phyloP scores from a whole-genome alignment of 2,888 invertebrate genomes.

The Aplocera efformata region DNA sequence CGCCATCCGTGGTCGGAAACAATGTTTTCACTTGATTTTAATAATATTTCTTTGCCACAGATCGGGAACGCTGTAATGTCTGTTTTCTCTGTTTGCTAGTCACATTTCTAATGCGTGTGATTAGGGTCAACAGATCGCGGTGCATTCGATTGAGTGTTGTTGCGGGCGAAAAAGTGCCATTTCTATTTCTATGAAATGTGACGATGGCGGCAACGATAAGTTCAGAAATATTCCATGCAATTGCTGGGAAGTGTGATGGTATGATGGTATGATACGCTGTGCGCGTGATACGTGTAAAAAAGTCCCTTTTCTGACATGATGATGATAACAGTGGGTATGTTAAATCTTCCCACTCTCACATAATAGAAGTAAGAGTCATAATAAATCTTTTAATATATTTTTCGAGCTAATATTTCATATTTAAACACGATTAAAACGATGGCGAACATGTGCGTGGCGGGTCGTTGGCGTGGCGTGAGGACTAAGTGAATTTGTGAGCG shows the following conservation, averaged over 20 bases:
- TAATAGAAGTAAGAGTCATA: no score
- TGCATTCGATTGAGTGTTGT: conserved; percentile 24
- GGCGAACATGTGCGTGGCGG: no score
- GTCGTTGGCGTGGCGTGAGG: no score
- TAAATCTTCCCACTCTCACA: no score
- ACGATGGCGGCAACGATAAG: neutral
- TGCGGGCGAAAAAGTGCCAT: conserved; percentile 17
- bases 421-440: no score
- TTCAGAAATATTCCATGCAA: conserved; percentile 14
- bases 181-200: conserved; percentile 18
- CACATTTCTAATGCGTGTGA: conserved; percentile 55
- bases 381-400: no score
- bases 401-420: no score
- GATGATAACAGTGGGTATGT: no score
- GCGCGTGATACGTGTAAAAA: no score
- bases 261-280: no score
- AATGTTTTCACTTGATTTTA: conserved; percentile 47
- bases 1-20: conserved; percentile 31
- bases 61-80: conserved; percentile 35
- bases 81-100: conserved; percentile 48
- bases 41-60: conserved; percentile 39
- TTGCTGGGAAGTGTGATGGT: conserved; percentile 9
- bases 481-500: no score
- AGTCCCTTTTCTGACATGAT: no score
- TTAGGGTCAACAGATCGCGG: conserved; percentile 50